Base-by-base conservation (phyloP, 2,113 vertebrate genomes). In the Eolophus roseicapilla region DNA sequence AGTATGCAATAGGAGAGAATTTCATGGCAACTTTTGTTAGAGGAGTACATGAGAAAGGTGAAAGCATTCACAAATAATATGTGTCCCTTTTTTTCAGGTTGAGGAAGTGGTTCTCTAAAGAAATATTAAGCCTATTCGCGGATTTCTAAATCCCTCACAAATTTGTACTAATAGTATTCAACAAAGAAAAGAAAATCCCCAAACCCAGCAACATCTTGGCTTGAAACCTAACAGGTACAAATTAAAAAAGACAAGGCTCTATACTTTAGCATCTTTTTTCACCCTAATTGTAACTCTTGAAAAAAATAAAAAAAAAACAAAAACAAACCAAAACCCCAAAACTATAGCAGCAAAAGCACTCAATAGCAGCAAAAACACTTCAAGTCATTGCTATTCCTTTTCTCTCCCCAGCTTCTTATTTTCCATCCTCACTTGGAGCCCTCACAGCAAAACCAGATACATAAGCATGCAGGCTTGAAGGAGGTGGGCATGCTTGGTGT, bases 1-100 rank as follows among this genome's bases (percentile, higher is more conserved):
- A 55, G 3, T 49, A 80, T 31, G 17, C 0, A 0, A 14, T 11
- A 41, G 2, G 7, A 69, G 21, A 78, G 8, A 59, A 13, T 57
- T 88, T 86, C 17, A 18, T 11, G 33, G 25, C 12, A 80, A 59
- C 9, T 49, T 69, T 37, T 87, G 4, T 23, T 50, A 57, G 13
- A 57, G 7, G 10, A 13, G 4, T 59, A 53, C 4, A 27, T 33
- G 23, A 44, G 57, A 87, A 92, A 65, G 19, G 1, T 65, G 25
- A 50, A 88, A 80, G 41, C 10, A n/a, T 76, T 89, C 33, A 49
- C 11, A 73, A 49, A 52, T 9, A 4, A 0, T 13, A 35, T 14
- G 3, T 35, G 39, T 14, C 3, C 2, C 1, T 43, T 20, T 59
- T 20, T 59, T 29, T 9, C 8, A 43, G 11, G 17, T 16, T 53